A percentile compares a stretch with the other conserved stretches of the same genome.
Evolutionary conservation across 1,140 invertebrate species (phyloP).

Genomic region (Drosophila albomicans): DNA sequence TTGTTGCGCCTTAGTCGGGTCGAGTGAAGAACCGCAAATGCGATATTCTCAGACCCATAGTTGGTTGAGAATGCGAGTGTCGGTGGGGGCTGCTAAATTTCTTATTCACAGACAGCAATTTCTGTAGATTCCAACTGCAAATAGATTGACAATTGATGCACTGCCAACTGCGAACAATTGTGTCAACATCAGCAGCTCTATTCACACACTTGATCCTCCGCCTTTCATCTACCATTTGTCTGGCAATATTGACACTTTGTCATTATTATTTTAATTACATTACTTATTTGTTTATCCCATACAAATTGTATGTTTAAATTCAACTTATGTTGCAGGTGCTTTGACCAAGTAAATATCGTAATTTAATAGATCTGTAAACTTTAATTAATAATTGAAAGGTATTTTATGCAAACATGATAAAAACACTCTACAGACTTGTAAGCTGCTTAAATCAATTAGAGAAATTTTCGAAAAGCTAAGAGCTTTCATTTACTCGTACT

Average conservation of each 20-base stretch:
- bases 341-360: too few relatives aligned
- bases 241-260: slow-evolving; percentile 22
- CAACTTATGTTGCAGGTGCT: background rate
- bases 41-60: slow-evolving; percentile 6
- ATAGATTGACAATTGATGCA: slow-evolving; percentile 44
- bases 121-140: slow-evolving; percentile 27
- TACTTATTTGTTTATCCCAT: background rate
- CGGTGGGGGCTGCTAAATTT: slow-evolving; percentile 13
- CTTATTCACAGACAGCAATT: slow-evolving; percentile 27
- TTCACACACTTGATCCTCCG: background rate
- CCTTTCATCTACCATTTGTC: too few relatives aligned
- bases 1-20: background rate
- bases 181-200: slow-evolving; percentile 33
- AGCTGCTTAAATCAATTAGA: slow-evolving; percentile 36
- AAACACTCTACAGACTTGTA: background rate
- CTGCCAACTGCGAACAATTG: slow-evolving; percentile 25
- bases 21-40: slow-evolving; percentile 13
- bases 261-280: slow-evolving; percentile 18
- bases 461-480: background rate
- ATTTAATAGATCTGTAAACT: background rate
- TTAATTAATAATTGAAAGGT: background rate
- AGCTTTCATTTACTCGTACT: background rate
- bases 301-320: background rate
- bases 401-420: background rate
- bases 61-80: slow-evolving; percentile 5